These are phyloP conservation scores for Bettongia penicillata DNA, from an alignment of 2,113 vertebrate genomes.

Conservation along the genomic window DNA sequence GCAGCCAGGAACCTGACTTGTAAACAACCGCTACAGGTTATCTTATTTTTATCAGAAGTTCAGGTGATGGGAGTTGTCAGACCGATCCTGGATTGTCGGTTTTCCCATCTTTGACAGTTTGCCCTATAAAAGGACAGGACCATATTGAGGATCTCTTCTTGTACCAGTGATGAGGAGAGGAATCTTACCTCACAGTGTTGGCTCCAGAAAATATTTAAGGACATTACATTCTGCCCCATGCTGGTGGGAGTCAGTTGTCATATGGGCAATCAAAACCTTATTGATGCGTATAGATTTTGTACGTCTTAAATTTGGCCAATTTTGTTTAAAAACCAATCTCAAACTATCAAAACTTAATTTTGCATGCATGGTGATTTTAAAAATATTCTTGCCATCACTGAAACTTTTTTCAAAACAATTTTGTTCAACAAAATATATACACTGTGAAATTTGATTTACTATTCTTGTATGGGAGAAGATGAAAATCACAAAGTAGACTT, in stretches of 20 bases:
- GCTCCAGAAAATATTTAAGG: neutral
- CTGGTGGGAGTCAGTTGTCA: neutral
- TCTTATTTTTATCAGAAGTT: neutral
- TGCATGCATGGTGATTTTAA: neutral
- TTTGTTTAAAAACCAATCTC: neutral
- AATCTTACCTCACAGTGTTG: neutral
- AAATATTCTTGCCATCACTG: neutral
- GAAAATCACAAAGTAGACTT: neutral
- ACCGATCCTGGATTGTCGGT: neutral
- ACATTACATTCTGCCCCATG: neutral
- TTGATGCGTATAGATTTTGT: neutral
- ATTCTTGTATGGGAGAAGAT: neutral
- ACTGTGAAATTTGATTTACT: neutral
- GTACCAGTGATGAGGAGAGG: neutral
- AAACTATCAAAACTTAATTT: neutral
- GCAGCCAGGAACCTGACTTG: neutral
- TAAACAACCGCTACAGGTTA: neutral
- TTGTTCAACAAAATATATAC: neutral
- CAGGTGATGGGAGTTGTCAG: neutral
- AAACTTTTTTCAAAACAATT: neutral
- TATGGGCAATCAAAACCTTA: neutral
- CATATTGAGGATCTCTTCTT: neutral
- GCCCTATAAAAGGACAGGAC: neutral
- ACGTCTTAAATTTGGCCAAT: neutral
- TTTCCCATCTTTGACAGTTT: neutral